Evolutionary conservation across 92 coral and sea anemone species (phyloP), one percentile per base, ranked within the genome.

Genomic region (Porites rus): DNA sequence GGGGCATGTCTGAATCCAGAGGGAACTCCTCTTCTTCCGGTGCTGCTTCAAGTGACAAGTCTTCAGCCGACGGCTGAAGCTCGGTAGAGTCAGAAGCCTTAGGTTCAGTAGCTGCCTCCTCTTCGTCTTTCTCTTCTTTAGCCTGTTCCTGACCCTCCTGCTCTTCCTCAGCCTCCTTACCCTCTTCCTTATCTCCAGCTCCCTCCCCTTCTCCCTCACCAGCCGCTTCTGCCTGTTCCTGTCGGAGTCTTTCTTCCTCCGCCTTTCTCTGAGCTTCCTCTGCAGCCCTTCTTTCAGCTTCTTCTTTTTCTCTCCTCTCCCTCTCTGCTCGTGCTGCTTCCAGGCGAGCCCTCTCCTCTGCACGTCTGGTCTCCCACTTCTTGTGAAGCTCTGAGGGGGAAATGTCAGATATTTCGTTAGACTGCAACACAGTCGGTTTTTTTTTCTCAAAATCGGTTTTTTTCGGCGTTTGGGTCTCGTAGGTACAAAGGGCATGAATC

Each of bases 201-300:
- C 84, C 84, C 70, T 51, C 88, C 31, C 87, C 93, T 28, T 81
- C 92, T 63, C 78, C 90, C 69, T 59, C 85, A 4, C 82, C 94
- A 1, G 90, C 93, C 63, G 84, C 96, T 54, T 76, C 93, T 20
- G 88, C 88, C 28, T 85, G 83, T 60, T 85, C 88, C 83, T 24
- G 88, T 31, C 83, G 65, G 67, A 76, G 76, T 19, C 81, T 64
- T 79, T 82, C 91, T 64, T 88, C 95, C 77, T 94, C 93, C 14
- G 89, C 98, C 74, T 84, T 92, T 77, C 90, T 63, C 64, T 72
- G 65, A 22, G 98, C 98, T 75, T 94, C 98, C 59, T 92, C 98
- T 1, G 92, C 98, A 31, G 96, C 96, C 60, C 78, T 84, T 71
- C 85, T 75, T 16, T 69, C 93, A n/a, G 93, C 98, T 76, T 93